Conservation (phyloP, 2,888 invertebrate genomes). For the Tetranychus piercei region DNA sequence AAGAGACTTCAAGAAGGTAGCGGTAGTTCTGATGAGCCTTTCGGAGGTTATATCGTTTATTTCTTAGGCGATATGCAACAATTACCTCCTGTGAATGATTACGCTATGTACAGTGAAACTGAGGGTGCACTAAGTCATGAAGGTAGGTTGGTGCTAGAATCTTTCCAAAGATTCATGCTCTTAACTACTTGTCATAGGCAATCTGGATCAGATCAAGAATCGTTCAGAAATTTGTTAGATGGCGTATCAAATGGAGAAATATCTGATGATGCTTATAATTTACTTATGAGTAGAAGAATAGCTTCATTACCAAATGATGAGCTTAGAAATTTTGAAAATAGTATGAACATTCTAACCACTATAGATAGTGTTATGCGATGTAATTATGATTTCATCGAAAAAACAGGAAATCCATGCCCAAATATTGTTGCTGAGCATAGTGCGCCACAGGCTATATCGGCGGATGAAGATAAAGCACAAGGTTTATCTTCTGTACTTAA, state of each 20-base stretch:
- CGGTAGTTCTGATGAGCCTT: not conserved
- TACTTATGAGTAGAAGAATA: not conserved
- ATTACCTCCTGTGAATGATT: conserved; percentile 7
- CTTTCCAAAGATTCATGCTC: not conserved
- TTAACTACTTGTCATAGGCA: not conserved
- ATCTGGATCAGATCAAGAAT: not conserved
- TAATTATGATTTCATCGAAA: not conserved
- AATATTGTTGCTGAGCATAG: not conserved
- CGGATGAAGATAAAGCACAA: not conserved
- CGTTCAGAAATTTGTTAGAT: not conserved
- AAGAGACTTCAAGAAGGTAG: not conserved
- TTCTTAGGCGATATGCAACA: not conserved
- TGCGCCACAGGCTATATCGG: not conserved
- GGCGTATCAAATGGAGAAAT: not conserved
- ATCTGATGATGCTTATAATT: not conserved
- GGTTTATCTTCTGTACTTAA: not conserved
- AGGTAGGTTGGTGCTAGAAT: not conserved
- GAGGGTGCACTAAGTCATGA: not conserved
- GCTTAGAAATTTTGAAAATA: not conserved
- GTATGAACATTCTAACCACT: not conserved
- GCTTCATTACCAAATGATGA: not conserved
- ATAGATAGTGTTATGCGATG: not conserved
- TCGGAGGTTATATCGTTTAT: conserved; percentile 7
- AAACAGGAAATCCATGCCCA: not conserved
- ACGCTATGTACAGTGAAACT: not conserved